Percentiles rank a stretch among this genome's conserved stretches.
phyloP scores from a whole-genome alignment of 1,140 invertebrate species.

The Lepidotrigona ventralis region DNA sequence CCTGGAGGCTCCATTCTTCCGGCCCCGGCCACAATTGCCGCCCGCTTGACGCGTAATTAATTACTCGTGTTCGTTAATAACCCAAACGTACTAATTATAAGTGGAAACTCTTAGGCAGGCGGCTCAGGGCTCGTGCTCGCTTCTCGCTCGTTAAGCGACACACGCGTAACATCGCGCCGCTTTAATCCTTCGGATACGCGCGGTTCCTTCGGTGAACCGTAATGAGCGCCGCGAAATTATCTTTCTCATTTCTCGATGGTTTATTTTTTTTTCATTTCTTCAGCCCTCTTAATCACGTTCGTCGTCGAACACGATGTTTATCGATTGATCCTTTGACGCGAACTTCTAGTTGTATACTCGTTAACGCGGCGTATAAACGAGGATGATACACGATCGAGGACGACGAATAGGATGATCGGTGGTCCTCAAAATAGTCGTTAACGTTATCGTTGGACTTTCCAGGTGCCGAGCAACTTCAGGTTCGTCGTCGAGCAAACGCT shows the following conservation, averaged over 20 bases:
- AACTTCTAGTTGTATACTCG: background rate
- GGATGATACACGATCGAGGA: background rate
- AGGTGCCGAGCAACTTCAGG: conserved; percentile 98
- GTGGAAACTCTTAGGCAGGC: conserved; percentile 38
- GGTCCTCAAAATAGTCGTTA: background rate
- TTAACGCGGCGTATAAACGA: background rate
- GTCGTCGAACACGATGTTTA: background rate
- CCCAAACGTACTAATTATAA: conserved; percentile 54
- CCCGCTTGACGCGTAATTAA: conserved; percentile 53
- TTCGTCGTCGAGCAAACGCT: conserved; percentile 98
- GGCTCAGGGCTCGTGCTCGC: background rate
- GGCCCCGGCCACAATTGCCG: conserved; percentile 18
- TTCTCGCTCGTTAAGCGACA: conserved; percentile 42
- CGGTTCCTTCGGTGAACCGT: conserved; percentile 34
- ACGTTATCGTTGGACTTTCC: conserved; percentile 57
- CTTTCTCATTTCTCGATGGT: conserved; percentile 7
- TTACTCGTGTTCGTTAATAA: conserved; percentile 57
- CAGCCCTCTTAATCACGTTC: too few species aligned
- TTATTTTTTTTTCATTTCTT: too few species aligned
- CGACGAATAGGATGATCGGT: background rate
- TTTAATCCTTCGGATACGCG: conserved; percentile 42
- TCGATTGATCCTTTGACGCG: conserved; percentile 2
- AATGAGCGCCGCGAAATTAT: conserved; percentile 49
- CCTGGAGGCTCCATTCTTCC: conserved; percentile 39
- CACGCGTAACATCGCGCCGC: conserved; percentile 31